A percentile compares a stretch with the other conserved stretches of the same genome.
These are phyloP conservation scores for Ericerus pela DNA, from an alignment of 1,140 invertebrate genomes.

Conservation along the genomic window DNA sequence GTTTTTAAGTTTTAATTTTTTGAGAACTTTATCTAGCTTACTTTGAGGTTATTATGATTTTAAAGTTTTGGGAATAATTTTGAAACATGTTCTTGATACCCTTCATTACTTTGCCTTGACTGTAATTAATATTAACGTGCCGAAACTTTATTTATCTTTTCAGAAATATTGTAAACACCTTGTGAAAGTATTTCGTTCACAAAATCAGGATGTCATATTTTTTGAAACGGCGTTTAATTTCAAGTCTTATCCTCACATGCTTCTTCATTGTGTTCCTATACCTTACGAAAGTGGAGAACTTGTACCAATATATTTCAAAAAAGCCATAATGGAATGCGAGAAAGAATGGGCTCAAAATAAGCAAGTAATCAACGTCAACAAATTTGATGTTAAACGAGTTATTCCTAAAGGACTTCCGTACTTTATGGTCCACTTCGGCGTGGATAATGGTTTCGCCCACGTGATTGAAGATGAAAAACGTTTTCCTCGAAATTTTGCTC, in stretches of 20 bases:
- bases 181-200: conserved; percentile 54
- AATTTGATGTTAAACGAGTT: conserved; percentile 55
- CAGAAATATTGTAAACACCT: conserved; percentile 57
- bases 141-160: conserved; percentile 21
- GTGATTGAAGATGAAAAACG: conserved; percentile 84
- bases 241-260: conserved; percentile 65
- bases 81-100: too few species aligned
- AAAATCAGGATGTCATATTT: conserved; percentile 70
- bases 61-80: not conserved
- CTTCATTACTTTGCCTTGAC: too few species aligned
- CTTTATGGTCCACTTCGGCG: conserved; percentile 85
- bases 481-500: conserved; percentile 82
- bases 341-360: conserved; percentile 89
- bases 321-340: conserved; percentile 88
- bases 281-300: conserved; percentile 62
- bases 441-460: conserved; percentile 80
- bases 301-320: conserved; percentile 89
- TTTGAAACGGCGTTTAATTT: conserved; percentile 72
- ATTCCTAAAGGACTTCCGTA: conserved; percentile 91
- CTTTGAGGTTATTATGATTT: not conserved
- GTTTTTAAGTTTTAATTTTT: too few species aligned
- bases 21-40: too few species aligned
- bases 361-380: conserved; percentile 73
- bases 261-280: conserved; percentile 76
- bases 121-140: not conserved